Percentiles rank a stretch among this genome's conserved stretches.
phyloP scores from a whole-genome alignment of 2,797 vertebrate genomes.

The Erethizon dorsatum region DNA sequence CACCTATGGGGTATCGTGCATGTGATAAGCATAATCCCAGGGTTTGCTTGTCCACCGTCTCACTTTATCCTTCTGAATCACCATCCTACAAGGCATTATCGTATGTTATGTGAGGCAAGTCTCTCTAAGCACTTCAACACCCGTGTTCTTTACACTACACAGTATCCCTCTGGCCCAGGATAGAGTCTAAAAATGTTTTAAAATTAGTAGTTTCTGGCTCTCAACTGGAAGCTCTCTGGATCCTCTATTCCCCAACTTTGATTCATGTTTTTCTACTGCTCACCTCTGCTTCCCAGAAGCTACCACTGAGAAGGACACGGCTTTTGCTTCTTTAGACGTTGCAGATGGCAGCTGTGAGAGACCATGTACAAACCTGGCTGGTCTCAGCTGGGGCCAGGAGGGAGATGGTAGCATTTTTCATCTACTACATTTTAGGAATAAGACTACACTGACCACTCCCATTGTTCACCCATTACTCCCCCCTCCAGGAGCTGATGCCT shows the following conservation, averaged over 20 bases:
- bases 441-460: no score
- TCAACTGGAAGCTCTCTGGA: background rate
- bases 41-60: background rate
- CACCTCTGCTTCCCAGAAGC: background rate
- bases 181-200: background rate
- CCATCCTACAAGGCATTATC: background rate
- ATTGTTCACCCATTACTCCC: accelerated
- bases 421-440: background rate
- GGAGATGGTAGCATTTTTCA: background rate
- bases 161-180: no score
- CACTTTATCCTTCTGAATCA: background rate
- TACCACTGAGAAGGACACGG: background rate
- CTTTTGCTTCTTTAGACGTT: background rate
- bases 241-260: background rate
- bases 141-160: background rate
- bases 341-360: no score
- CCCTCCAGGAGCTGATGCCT: background rate
- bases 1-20: background rate
- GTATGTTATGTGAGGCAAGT: background rate
- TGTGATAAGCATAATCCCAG: accelerated
- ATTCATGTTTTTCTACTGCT: background rate
- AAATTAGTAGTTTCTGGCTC: background rate
- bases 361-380: no score
- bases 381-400: background rate
- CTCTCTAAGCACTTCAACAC: background rate